These are phyloP conservation scores for Hepsetus odoe DNA, from an alignment of 2,113 vertebrate species.

Conservation along the genomic window DNA sequence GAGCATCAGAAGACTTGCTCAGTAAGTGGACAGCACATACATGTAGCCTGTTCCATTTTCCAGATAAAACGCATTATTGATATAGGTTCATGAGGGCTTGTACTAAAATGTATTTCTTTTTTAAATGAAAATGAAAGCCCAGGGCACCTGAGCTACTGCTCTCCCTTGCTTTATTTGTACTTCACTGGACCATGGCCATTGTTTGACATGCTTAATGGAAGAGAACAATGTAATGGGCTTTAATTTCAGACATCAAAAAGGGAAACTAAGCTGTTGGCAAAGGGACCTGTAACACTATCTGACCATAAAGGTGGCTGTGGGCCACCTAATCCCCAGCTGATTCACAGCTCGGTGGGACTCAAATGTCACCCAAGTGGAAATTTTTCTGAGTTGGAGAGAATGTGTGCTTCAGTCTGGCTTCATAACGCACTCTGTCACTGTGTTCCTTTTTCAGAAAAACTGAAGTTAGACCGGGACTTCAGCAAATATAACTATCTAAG, in stretches of 20 bases:
- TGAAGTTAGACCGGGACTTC: conserved; percentile 91
- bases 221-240: conserved; percentile 61
- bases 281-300: conserved; percentile 62
- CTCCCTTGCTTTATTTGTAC: conserved; percentile 50
- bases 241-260: conserved; percentile 62
- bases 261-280: conserved; percentile 59
- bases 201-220: conserved; percentile 37
- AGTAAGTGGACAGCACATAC: conserved; percentile 76
- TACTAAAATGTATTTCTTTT: background rate
- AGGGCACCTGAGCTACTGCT: background rate
- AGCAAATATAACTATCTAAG: conserved; percentile 96
- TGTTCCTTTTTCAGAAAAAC: conserved; percentile 77
- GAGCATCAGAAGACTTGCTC: conserved; percentile 90
- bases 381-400: background rate
- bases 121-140: background rate
- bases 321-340: conserved; percentile 45
- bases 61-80: background rate
- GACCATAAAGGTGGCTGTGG: conserved; percentile 54
- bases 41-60: background rate
- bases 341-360: conserved; percentile 9
- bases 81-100: background rate
- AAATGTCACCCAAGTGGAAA: background rate
- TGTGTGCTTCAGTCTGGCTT: background rate
- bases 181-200: conserved; percentile 19
- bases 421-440: background rate